phyloP scores from a whole-genome alignment of 1,140 invertebrate genomes.

The Oscheius sp. region DNA sequence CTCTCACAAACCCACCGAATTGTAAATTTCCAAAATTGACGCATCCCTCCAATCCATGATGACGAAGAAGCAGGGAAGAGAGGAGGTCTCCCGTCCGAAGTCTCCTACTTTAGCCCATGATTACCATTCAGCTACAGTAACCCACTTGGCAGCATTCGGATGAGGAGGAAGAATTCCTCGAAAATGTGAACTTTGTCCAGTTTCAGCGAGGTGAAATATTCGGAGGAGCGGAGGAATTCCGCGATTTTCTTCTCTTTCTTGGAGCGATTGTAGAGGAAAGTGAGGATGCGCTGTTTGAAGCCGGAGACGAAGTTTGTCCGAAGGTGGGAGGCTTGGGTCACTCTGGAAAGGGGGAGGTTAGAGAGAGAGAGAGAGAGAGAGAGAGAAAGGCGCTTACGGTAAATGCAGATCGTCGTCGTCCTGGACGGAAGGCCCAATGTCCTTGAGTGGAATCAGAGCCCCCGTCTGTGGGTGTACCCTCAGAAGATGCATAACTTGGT shows the following conservation, averaged over 20 bases:
- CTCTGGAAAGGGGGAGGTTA: neutral
- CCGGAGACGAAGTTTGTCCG: neutral
- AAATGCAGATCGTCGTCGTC: neutral
- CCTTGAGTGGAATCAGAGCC: neutral
- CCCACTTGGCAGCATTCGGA: neutral
- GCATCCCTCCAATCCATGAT: conserved; percentile 8
- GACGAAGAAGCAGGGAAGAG: conserved; percentile 3
- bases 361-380: neutral
- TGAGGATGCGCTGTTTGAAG: neutral
- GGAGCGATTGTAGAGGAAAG: neutral
- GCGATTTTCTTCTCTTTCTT: neutral
- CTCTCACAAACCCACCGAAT: neutral
- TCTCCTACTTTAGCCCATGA: neutral
- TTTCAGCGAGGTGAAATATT: neutral
- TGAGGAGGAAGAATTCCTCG: neutral
- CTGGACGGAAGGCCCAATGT: neutral
- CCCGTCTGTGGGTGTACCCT: neutral
- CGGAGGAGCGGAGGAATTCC: neutral
- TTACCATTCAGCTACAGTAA: neutral
- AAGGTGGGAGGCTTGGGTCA: neutral
- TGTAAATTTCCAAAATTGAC: neutral
- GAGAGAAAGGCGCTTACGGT: neutral
- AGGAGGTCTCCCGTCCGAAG: neutral
- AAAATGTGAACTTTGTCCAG: neutral
- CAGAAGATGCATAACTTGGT: neutral